Base-by-base conservation (phyloP, 2,113 vertebrate species). In the Orthochromis malagaraziensis region DNA sequence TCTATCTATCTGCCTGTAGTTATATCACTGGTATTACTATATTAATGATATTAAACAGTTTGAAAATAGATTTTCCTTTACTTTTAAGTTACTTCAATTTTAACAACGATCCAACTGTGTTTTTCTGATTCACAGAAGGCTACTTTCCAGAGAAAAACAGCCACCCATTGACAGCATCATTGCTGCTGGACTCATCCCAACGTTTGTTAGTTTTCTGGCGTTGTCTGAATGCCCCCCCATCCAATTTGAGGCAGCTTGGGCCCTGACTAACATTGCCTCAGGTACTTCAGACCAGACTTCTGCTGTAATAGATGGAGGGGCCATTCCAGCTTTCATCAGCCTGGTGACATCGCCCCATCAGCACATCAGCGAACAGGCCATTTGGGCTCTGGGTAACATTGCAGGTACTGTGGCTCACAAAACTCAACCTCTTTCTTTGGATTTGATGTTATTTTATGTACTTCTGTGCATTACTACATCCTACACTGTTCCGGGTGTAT, bases 171-270 rank as follows among this genome's bases (percentile, higher is more conserved):
- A 98, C 91, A 95, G 54, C 54, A 97, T 99, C 54, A 98, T 99
- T 68, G 90, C 94, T 38, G 97, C 97, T 38, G 97, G 97, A 73
- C 95, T 99, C 92, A 98, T 99, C 87, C 95, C 97, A 0, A 97
- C 90, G 82, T 96, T 99, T 60, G 98, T 99, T 58, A 91, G 90
- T 24, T 99, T 98, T 92, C 93, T 99, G 95, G 94, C 94, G 7
- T 91, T 94, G 92, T 91, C 92, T 65, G 96, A 98, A 9, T 99
- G 97, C 84, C 97, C 97, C 6, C 97, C 97, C 26, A 97, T 98
- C 89, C 98, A 99, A 93, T 99, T 98, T 93, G 98, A 98, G 83
- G 97, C 98, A 45, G 97, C 98, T 7, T 99, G 98, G 98, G 98
- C 97, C 0, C 97, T 99, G 57, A 99, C 98, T 85, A 99, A 99